phyloP scores from a whole-genome alignment of 2,113 vertebrate species.

The Tragelaphus strepsiceros region DNA sequence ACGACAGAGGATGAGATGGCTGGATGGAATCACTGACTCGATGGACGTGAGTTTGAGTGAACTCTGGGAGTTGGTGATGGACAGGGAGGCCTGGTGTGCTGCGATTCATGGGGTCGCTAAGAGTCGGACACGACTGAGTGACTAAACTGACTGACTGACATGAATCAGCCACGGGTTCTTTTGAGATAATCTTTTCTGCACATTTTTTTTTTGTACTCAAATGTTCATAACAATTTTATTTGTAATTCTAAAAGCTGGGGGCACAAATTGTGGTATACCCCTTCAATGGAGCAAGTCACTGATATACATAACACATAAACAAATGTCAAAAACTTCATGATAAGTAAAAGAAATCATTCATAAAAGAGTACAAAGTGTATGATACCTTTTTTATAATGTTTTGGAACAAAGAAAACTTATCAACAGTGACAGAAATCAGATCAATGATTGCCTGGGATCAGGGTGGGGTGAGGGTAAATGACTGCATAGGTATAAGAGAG shows the following conservation, averaged over 20 bases:
- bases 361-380: neutral
- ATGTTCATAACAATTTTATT: neutral
- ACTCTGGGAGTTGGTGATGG: too few species aligned
- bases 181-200: constrained; percentile 7
- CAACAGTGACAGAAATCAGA: neutral
- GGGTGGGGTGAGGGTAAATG: neutral
- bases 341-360: neutral
- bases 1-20: too few species aligned
- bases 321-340: neutral
- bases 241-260: neutral
- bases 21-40: too few species aligned
- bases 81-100: too few species aligned
- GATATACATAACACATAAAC: neutral
- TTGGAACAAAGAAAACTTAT: neutral
- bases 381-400: neutral
- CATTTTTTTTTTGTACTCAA: neutral
- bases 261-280: neutral
- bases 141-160: neutral
- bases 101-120: too few species aligned
- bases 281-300: neutral
- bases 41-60: too few species aligned
- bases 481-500: fast-evolving
- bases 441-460: neutral
- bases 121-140: too few species aligned
- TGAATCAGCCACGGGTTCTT: neutral